A percentile compares a stretch with the other conserved stretches of the same genome.
phyloP scores from a whole-genome alignment of 2,113 vertebrate species.

The Helogale parvula region DNA sequence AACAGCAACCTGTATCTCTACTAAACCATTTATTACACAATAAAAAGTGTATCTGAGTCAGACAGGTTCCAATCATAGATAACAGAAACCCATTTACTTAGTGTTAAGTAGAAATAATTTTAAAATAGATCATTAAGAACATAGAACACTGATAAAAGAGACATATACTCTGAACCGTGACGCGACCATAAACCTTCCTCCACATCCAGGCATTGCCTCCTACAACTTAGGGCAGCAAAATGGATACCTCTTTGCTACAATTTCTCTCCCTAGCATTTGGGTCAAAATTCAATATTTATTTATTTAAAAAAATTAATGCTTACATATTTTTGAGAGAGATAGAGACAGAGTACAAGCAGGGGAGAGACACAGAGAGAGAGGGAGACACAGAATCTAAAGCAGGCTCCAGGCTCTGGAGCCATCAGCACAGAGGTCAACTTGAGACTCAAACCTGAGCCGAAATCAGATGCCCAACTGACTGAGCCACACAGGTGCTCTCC shows the following conservation, averaged over 20 bases:
- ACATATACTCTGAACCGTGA: background rate
- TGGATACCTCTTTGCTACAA: background rate
- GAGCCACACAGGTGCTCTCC: no score
- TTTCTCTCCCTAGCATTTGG: background rate
- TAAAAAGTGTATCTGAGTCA: background rate
- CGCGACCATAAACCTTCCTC: background rate
- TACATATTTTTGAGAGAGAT: no score
- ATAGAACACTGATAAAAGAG: background rate
- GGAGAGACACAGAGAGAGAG: no score
- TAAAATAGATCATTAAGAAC: background rate
- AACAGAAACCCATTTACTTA: background rate
- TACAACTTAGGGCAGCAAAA: background rate
- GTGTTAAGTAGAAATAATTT: background rate
- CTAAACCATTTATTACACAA: background rate
- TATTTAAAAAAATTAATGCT: no score
- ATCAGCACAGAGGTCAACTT: no score
- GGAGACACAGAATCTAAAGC: no score
- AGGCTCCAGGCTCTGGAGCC: no score
- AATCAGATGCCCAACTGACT: no score
- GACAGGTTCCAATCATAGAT: background rate
- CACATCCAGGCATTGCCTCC: background rate
- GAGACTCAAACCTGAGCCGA: no score
- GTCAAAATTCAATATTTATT: background rate
- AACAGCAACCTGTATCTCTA: background rate
- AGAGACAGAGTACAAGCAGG: no score